Base-by-base conservation (phyloP, 2,888 invertebrate species). In the Loripinus fragilis region DNA sequence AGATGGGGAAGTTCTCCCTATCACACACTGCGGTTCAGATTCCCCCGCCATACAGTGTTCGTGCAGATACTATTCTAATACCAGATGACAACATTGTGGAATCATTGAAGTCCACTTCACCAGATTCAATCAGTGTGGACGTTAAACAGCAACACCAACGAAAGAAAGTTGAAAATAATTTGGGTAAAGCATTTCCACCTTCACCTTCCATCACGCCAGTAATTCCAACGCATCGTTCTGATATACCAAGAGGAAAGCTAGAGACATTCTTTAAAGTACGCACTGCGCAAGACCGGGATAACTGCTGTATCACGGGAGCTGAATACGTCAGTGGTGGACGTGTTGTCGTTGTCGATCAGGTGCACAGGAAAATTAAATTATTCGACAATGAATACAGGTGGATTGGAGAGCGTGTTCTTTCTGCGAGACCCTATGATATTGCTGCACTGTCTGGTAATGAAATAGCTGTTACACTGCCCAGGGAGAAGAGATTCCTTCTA, bases 251-350 rank as follows among this genome's bases (percentile, higher is more conserved):
- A 60, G 86, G 81, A 35, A 76, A 73, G 28, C 73, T 83, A 7
- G 83, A 83, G 30, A 81, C 83, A 15, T 81, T 74, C 28, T 86
- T 86, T 60, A 78, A 80, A 52, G 85, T 82, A 0, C 79, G 85
- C 28, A 86, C 83, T 45, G 76, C 80, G 23, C 81, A 85, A 50
- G 86, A 86, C 71, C 80, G 86, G 50, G 86, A 86, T 64, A 85
- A 86, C 76, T 83, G 83, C 48, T 86, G 83, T 70, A 79, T 86
- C 71, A 86, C 86, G 30, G 85, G 86, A 35, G 85, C 85, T 0
- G 83, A 80, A 17, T 79, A 80, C 64, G 69, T 86, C 25, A 78
- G 71, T 33, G 81, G 83, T 33, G 85, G 85, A 28, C 81, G 83
- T 42, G 80, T 86, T n/a, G 78, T 85, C 17, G 50, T 86, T 1